Base-by-base conservation (phyloP, 2,888 invertebrate genomes). In the Holacanthella duospinosa region DNA sequence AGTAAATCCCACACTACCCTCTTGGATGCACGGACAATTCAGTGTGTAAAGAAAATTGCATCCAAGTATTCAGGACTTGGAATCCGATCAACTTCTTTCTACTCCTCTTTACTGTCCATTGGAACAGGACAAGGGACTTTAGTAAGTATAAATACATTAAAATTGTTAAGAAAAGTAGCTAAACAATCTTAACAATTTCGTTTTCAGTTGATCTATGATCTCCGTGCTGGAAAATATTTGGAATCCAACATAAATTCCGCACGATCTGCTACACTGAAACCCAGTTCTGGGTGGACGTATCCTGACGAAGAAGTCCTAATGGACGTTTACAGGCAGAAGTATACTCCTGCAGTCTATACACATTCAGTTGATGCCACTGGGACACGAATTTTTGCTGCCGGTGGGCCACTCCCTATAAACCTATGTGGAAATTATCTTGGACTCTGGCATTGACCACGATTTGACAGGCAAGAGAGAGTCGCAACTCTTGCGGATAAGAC, bases 331-430 rank as follows among this genome's bases (percentile, higher is more conserved):
- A 48, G 70, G 55, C 69, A 69, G 63, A 89, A 90, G 78, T 92
- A 94, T 78, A 87, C 88, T 65, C 88, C 93, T 29, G 95, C 95
- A 24, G 92, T 96, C 75, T 96, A 95, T 79, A 94, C 95, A 1
- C 95, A 96, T 77, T 93, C 93, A 78, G 95, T 94, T 77, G 94
- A 96, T 78, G 84, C 86, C 72, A 89, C 88, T 68, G 93, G 94
- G 19, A 93, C 93, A 19, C 80, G 93, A 63, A 82, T 96, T 44
- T 96, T 96, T 80, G 88, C 93, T 0, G 95, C 94, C 12, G 96
- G 96, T 9, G 95, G 95, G 0, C 96, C 96, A 1, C 81, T 96
- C 61, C 92, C 93, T 28, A 90, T 92, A 1, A 89, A 89, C 61
- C 81, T 93, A 43, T 87, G 89, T 68, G 96, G 96, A 62, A 94